These are phyloP conservation scores for Campaea margaritaria DNA, from an alignment of 2,888 invertebrate species.

Conservation along the genomic window DNA sequence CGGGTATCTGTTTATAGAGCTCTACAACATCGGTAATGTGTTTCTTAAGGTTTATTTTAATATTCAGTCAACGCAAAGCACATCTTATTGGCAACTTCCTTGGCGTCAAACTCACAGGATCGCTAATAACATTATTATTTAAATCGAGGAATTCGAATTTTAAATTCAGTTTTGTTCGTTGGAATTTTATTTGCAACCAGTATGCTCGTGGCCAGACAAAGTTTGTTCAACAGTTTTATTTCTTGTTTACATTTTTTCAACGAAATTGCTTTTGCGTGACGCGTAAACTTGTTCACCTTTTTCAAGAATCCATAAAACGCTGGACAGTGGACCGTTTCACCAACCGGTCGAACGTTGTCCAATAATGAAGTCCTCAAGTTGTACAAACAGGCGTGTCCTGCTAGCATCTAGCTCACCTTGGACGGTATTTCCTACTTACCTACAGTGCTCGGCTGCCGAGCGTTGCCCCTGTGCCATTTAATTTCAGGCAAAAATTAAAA, in stretches of 20 bases:
- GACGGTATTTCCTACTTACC: slow-evolving; percentile 77
- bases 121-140: neutral
- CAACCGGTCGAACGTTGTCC: slow-evolving; percentile 30
- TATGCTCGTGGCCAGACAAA: neutral
- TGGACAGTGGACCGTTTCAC: slow-evolving; percentile 24
- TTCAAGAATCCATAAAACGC: slow-evolving; percentile 28
- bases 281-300: slow-evolving; percentile 28
- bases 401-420: slow-evolving; percentile 80
- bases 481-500: slow-evolving; percentile 10
- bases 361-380: slow-evolving; percentile 31
- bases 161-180: too few relatives aligned
- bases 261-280: slow-evolving; percentile 27
- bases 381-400: slow-evolving; percentile 55
- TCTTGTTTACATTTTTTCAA: slow-evolving; percentile 26
- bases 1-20: too few relatives aligned
- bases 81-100: neutral
- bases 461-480: slow-evolving; percentile 37
- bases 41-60: too few relatives aligned
- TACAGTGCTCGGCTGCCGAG: slow-evolving; percentile 45
- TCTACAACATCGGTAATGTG: too few relatives aligned
- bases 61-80: neutral
- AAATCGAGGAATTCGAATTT: too few relatives aligned
- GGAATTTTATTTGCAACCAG: slow-evolving; percentile 2
- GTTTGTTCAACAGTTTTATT: slow-evolving; percentile 12
- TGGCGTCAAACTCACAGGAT: neutral